phyloP scores from a whole-genome alignment of 2,113 vertebrate species.

The Eupsittula cactorum region DNA sequence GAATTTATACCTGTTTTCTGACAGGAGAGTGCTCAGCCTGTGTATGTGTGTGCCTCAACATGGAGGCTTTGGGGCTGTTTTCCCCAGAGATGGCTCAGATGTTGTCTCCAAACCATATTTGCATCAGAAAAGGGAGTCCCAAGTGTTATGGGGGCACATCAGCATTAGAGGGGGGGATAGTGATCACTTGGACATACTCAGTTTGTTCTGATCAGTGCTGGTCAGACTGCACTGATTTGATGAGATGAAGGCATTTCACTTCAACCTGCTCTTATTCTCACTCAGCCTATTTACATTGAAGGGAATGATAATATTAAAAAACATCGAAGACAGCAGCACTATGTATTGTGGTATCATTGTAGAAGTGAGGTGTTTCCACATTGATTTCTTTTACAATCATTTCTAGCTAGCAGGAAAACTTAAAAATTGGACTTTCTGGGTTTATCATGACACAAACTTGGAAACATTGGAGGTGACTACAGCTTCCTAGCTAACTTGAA shows the following conservation, averaged over 20 bases:
- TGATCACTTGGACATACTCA: not conserved
- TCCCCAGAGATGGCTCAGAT: not conserved
- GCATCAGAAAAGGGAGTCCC: not conserved
- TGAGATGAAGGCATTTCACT: not conserved
- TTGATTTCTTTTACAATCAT: not conserved
- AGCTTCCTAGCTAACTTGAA: not conserved
- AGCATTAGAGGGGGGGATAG: not conserved
- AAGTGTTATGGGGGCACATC: not conserved
- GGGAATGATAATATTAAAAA: not conserved
- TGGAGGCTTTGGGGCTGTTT: not conserved
- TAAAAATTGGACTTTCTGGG: not conserved
- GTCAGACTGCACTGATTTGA: not conserved
- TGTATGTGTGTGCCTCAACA: rapidly evolving
- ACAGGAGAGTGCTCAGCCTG: not conserved
- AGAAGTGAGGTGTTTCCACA: not conserved
- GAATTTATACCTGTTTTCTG: not conserved
- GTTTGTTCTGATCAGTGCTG: not conserved
- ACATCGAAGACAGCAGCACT: not conserved
- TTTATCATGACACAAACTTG: not conserved
- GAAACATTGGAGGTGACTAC: not conserved
- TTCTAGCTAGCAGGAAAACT: not conserved
- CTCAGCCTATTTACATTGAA: not conserved
- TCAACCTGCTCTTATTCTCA: not conserved
- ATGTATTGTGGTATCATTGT: not conserved
- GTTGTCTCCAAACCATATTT: not conserved